Base-by-base conservation (phyloP, 2,113 vertebrate species). In the Leucoraja erinaceus region DNA sequence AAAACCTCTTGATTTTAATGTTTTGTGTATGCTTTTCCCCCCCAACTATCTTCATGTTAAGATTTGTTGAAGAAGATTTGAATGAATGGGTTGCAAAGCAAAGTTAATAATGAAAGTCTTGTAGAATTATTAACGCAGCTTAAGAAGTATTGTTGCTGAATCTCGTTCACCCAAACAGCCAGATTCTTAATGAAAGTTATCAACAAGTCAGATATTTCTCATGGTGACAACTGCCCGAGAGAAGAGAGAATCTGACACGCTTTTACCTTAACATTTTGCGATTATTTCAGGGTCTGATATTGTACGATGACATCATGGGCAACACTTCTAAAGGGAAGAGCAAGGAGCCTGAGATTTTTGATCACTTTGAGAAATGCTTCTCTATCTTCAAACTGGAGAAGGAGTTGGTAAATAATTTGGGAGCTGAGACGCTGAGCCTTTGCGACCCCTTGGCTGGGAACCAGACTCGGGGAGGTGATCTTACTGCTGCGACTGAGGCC, bases 291-390 rank as follows among this genome's bases (percentile, higher is more conserved):
- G 97, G 95, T 88, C 94, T 97, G 4, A 93, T 98, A n/a, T 94
- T 98, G 47, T 98, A 98, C 94, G 96, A 97, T 86, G 96, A 96
- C 93, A 94, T 95, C 2, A 97, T 94, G 0, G 95, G 93, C 5
- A 97, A 96, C 94, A 95, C 94, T 0, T 95, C 96, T 70, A 94
- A 93, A 93, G 93, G 0, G 93, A 93, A 20, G 94, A 95, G 0
- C 95, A 95, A 33, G 95, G 96, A 0, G 94, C 92, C 0, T 22
- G 94, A 94, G 56, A 95, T 94, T 94, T 97, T 97, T 94, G 98
- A 98, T 78, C 95, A 94, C 77, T 98, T 97, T 10, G 97, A 98
- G 93, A 96, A 96, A 76, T 97, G 97, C 74, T 96, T 98, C 74
- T 97, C 97, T 81, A 97, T 98, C 93, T 96, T 98, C 72, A 96